Base-by-base conservation (phyloP, 2,888 invertebrate species). In the Acronicta alni region DNA sequence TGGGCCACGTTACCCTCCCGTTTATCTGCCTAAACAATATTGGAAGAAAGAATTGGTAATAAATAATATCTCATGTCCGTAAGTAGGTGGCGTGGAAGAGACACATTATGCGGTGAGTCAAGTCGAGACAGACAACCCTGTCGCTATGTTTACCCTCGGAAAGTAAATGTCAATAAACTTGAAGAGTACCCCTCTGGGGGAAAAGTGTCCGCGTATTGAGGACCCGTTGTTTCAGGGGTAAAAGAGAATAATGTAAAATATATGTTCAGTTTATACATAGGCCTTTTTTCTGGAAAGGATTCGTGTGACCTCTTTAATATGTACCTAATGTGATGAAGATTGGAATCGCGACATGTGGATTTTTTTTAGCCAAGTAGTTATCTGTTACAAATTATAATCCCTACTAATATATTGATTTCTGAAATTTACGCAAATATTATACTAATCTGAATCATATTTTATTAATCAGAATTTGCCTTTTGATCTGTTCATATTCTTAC, bases 121-220 rank as follows among this genome's bases (percentile, higher is more conserved):
- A 84, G 81, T 70, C 72, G 80, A 84, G 85, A 83, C 77, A 85
- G 86, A 80, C 88, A 88, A 82, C 83, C 81, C 85, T 86, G 87
- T 85, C 84, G 80, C 82, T 77, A 71, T 92, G 92, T 93, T 93
- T 93, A 87, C 89, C 84, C 89, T 84, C 83, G 78, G 86, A 89
- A 92, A 93, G 93, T 93, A 92, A 93, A 93, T 92, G 93, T 93
- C 93, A 93, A 93, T 91, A 93, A 90, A 89, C 86, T 89, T 89
- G 87, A 88, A 89, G 89, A 84, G 83, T 80, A 26, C 76, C 84
- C 84, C 89, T 87, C 83, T 75, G 71, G 86, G 88, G 84, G 84
- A 84, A 85, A 87, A 89, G 87, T 89, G 87, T 84, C 85, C 85
- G 78, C 68, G 80, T 82, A 82, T 83, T 78, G 83, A 81, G 77